Conservation (phyloP, 2,888 invertebrate genomes). For the Eupithecia exiguata region DNA sequence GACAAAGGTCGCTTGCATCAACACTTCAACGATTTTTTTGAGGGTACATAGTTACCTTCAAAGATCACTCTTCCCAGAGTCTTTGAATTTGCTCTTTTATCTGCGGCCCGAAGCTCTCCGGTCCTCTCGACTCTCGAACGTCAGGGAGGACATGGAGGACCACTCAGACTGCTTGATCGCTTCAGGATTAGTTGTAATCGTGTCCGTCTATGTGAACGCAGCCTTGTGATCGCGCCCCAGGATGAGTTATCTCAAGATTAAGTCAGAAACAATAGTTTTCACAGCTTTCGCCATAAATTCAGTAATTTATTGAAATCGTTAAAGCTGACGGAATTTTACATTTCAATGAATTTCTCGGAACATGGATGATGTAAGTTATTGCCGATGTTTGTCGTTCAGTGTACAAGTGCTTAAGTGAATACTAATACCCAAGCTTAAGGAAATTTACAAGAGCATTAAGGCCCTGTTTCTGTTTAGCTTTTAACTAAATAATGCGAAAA, state of each 20-base stretch:
- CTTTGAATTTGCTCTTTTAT: no score
- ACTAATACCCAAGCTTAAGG: background rate
- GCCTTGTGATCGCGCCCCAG: background rate
- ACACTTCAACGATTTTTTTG: no score
- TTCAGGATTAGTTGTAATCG: background rate
- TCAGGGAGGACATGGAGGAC: no score
- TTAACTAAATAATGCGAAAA: no score
- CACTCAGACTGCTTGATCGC: background rate
- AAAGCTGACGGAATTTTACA: slow-evolving; percentile 20
- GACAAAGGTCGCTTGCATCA: no score
- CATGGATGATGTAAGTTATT: slow-evolving; percentile 14
- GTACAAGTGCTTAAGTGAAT: slow-evolving; percentile 8
- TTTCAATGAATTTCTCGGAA: slow-evolving; percentile 24
- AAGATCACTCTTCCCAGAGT: no score
- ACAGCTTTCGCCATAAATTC: slow-evolving; percentile 7
- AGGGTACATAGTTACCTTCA: no score
- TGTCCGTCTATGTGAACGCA: background rate
- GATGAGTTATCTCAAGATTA: background rate
- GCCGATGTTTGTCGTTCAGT: slow-evolving; percentile 1
- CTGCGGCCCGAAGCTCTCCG: no score
- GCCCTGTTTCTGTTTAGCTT: slow-evolving; percentile 5
- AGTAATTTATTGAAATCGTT: slow-evolving; percentile 23
- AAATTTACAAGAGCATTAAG: background rate
- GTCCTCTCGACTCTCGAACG: no score
- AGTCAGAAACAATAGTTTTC: slow-evolving; percentile 6